phyloP scores from a whole-genome alignment of 2,888 invertebrate genomes.

The Apoderus coryli region DNA sequence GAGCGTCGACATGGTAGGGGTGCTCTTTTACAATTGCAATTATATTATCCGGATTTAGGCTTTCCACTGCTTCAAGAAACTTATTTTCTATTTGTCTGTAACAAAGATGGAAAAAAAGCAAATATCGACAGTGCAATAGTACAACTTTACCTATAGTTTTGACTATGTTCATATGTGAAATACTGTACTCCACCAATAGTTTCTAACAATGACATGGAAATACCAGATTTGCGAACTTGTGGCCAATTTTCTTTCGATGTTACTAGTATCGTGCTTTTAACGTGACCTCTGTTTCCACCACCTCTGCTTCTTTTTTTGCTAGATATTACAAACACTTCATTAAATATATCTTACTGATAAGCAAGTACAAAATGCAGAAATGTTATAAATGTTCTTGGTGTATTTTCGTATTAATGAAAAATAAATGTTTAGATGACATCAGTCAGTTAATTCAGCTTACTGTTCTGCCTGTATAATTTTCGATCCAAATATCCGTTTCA shows the following conservation, averaged over 20 bases:
- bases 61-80: constrained; percentile 66
- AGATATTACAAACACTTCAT: too few species aligned
- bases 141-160: constrained; percentile 50
- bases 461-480: constrained; percentile 56
- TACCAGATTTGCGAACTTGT: constrained; percentile 50
- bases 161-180: constrained; percentile 62
- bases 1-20: constrained; percentile 67
- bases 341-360: too few species aligned
- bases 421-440: too few species aligned
- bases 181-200: constrained; percentile 39
- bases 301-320: constrained; percentile 45
- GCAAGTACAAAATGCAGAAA: too few species aligned
- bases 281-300: constrained; percentile 37
- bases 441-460: constrained; percentile 18
- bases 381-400: too few species aligned
- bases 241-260: constrained; percentile 60
- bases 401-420: too few species aligned
- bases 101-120: too few species aligned
- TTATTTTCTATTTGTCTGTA: too few species aligned
- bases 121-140: too few species aligned
- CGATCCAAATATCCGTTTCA: constrained; percentile 68
- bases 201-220: constrained; percentile 54
- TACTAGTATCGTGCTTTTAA: constrained; percentile 52
- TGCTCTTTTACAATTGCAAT: constrained; percentile 57
- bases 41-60: constrained; percentile 63